Conservation (phyloP, 30 jellyfish, hydroid and myxozoan genomes). For the Haliclystus octoradiatus region DNA sequence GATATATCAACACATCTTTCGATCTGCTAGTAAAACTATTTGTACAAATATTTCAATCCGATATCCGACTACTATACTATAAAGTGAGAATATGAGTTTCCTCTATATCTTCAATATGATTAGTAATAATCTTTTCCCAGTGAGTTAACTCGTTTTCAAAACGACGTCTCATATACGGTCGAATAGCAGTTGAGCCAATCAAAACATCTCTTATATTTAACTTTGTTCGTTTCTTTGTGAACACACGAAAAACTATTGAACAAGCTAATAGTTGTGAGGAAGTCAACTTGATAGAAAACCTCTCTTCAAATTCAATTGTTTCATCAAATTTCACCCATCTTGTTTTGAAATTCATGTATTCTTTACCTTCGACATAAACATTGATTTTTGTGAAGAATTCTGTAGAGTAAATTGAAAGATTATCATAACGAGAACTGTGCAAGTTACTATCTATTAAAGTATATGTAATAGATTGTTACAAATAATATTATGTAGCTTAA, state of each 20-base stretch:
- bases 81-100: conserved; percentile 46
- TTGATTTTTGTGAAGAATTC: conserved; percentile 40
- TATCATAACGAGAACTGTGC: too few species aligned
- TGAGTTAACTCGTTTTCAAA: conserved; percentile 34
- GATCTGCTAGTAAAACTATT: too few species aligned
- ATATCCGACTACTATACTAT: too few species aligned
- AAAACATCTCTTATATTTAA: conserved; percentile 3
- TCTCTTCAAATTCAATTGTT: conserved; percentile 35
- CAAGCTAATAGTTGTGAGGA: conserved; percentile 45
- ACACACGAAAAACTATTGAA: conserved; percentile 22
- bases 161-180: conserved; percentile 82
- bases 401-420: not conserved
- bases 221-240: conserved; percentile 29
- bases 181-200: conserved; percentile 73
- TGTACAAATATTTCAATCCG: too few species aligned
- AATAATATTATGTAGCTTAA: too few species aligned
- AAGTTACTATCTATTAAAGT: too few species aligned
- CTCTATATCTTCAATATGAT: conserved; percentile 52
- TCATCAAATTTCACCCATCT: conserved; percentile 38
- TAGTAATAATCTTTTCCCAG: conserved; percentile 76
- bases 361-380: conserved; percentile 47
- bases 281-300: conserved; percentile 12
- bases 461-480: too few species aligned
- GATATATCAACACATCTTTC: too few species aligned
- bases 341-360: conserved; percentile 43